Percentiles rank a stretch among this genome's conserved stretches.
These are phyloP conservation scores for Diaphora mendica DNA, from an alignment of 2,888 invertebrate species.

Conservation along the genomic window DNA sequence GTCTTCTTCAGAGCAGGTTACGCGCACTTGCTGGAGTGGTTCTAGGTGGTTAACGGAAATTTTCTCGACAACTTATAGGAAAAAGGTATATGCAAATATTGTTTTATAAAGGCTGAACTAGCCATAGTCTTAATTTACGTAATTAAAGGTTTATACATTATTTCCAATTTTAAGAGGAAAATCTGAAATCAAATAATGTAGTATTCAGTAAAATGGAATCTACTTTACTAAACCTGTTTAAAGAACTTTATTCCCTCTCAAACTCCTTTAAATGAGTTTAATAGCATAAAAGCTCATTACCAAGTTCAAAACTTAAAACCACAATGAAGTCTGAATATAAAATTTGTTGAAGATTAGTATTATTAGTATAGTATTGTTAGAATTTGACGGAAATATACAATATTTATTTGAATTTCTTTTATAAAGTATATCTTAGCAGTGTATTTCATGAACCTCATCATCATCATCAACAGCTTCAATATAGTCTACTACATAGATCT, in stretches of 20 bases:
- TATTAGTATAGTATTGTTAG: no score
- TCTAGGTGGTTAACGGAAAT: not conserved
- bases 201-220: no score
- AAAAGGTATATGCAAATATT: no score
- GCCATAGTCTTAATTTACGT: no score
- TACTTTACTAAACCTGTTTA: not conserved
- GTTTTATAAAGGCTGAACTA: no score
- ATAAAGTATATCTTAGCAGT: not conserved
- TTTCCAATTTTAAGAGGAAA: not conserved
- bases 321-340: not conserved
- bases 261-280: not conserved
- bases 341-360: not conserved
- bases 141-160: no score
- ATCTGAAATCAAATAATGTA: not conserved
- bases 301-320: not conserved
- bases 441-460: not conserved
- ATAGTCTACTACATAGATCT: no score
- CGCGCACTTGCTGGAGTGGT: not conserved
- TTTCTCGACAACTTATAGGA: not conserved
- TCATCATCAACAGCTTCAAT: no score
- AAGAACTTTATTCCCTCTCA: not conserved
- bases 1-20: not conserved
- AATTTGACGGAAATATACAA: not conserved
- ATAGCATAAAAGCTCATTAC: not conserved
- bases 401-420: not conserved